phyloP scores from a whole-genome alignment of 2,113 vertebrate species.

The mouse (Mus musculus) region GRCm39 chr1:102510501-102511000 shows the following conservation, averaged over 20 bases:
- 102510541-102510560: neutral
- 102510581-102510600: neutral
- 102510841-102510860: too few relatives aligned
- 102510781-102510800: neutral
- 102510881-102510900: too few relatives aligned
- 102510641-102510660: neutral
- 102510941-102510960: neutral
- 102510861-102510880: too few relatives aligned
- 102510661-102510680: neutral
- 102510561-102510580: neutral
- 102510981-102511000: neutral
- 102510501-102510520: neutral
- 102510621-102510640: accelerated
- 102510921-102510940: neutral
- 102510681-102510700: neutral
- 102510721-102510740: too few relatives aligned
- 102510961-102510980: too few relatives aligned
- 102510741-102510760: neutral
- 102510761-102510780: neutral
- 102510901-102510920: neutral
- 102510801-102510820: neutral
- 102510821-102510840: neutral
- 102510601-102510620: neutral
- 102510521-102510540: neutral
- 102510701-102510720: neutral